Percentiles rank a stretch among this genome's conserved stretches.
Evolutionary conservation across 2,113 vertebrate species (phyloP).

Genomic region (Anhinga rufa): DNA sequence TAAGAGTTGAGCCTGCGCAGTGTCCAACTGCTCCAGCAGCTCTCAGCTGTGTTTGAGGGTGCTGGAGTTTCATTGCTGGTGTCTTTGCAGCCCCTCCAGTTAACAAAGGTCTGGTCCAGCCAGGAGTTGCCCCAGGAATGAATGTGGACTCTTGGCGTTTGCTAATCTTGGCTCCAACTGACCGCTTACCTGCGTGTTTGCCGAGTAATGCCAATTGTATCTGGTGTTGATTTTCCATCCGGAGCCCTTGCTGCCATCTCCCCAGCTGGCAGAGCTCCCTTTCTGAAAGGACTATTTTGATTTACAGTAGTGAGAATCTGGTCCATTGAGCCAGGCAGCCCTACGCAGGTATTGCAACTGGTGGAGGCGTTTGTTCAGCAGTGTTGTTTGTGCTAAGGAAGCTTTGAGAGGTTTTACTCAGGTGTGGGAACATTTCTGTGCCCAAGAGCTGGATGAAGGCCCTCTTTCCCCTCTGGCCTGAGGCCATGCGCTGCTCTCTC

Average conservation of each 20-base stretch:
- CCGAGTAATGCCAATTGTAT: background rate
- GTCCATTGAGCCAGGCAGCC: background rate
- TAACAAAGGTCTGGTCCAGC: background rate
- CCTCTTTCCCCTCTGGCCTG: background rate
- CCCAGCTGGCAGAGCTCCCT: background rate
- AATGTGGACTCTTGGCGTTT: background rate
- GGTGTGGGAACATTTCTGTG: background rate
- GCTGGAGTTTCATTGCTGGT: background rate
- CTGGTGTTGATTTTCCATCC: background rate
- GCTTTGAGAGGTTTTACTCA: background rate
- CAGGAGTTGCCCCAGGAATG: background rate
- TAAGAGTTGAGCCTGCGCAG: background rate
- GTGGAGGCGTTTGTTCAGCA: background rate
- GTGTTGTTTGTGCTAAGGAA: background rate
- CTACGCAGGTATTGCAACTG: background rate
- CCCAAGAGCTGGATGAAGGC: background rate
- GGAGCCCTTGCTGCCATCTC: background rate
- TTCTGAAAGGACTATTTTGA: background rate
- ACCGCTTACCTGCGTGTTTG: background rate
- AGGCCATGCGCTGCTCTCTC: background rate
- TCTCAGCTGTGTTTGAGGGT: background rate
- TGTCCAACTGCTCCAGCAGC: background rate
- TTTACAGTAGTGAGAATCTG: background rate
- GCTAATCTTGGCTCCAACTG: background rate
- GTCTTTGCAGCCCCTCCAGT: accelerated